These are phyloP conservation scores for Aradophagus sp. DNA, from an alignment of 1,140 invertebrate species.

Conservation along the genomic window DNA sequence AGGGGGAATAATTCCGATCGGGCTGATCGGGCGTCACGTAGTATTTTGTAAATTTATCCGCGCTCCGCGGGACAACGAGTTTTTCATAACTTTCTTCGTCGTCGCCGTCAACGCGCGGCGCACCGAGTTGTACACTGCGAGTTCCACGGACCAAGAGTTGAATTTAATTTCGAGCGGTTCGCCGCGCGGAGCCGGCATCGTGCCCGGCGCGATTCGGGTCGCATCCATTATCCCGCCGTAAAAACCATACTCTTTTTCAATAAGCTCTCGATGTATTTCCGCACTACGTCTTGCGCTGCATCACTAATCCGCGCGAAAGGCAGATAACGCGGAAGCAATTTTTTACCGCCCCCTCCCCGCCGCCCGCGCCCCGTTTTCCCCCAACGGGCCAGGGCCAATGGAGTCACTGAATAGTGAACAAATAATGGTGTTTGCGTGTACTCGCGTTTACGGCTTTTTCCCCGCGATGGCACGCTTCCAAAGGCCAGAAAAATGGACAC, in stretches of 20 bases:
- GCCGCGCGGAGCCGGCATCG: constrained; percentile 17
- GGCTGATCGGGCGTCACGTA: constrained; percentile 37
- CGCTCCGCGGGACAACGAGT: constrained; percentile 40
- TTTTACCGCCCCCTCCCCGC: no score
- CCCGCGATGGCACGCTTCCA: constrained; percentile 40
- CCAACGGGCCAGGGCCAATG: no score
- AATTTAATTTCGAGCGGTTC: constrained; percentile 48
- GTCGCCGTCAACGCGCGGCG: constrained; percentile 35
- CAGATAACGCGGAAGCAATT: constrained; percentile 14
- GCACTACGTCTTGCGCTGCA: constrained; percentile 44
- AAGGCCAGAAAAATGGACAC: constrained; percentile 34
- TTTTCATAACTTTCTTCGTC: constrained; percentile 57
- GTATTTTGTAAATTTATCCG: constrained; percentile 58
- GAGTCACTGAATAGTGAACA: constrained; percentile 32
- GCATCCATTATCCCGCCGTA: constrained; percentile 22
- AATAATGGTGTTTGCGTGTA: constrained; percentile 45
- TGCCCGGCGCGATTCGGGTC: constrained; percentile 34
- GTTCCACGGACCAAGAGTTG: constrained; percentile 44
- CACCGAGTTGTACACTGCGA: constrained; percentile 44
- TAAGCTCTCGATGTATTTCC: constrained; percentile 45
- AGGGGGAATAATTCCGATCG: background rate
- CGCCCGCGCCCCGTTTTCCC: no score
- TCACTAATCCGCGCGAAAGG: constrained; percentile 40
- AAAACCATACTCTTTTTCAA: constrained; percentile 53
- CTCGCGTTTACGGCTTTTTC: constrained; percentile 21